Evolutionary conservation across 2,888 invertebrate genomes (phyloP), one percentile per base, ranked within the genome.

Genomic region (Apamea crenata): DNA sequence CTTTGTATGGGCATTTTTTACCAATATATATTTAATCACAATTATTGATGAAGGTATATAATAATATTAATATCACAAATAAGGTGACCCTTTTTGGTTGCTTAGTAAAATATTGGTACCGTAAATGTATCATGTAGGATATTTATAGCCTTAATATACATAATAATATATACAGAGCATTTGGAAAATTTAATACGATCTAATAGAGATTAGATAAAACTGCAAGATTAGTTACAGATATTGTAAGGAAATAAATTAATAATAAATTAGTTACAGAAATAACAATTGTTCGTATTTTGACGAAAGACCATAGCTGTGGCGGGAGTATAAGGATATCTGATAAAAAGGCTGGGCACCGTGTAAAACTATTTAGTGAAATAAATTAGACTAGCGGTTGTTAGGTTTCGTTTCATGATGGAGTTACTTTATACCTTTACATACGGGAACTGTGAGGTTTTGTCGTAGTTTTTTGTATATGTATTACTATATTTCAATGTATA

Each of bases 331-430:
- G 47, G 50, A 85, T 86, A 83, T 84, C 83, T 75, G 74, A 78
- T 85, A 78, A 90, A 90, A 94, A 95, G 95, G 95, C 95, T 96
- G 96, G 95, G 95, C 92, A 91, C 90, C 87, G 95, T 96, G 95
- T 95, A 95, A 92, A 89, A 83, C 69, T 87, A 83, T 76, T 80
- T 85, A 89, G 84, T 83, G 44, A 83, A 87, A 83, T 81, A 74
- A 82, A 82, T 78, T 89, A 85, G 80, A 77, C 36, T 87, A 83
- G 73, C 77, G 76, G 67, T 81, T 77, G 63, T 70, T 74, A 84
- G 66, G 36, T 65, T 29, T 74, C 61, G 40, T 83, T 77, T 72
- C 21, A 70, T 63, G 32, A 56, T 67, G 63, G 69, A 78, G 29
- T 78, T 71, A 76, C 47, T 78, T 36, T 76, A 81, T 80, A 82